Evolutionary conservation across 2,113 vertebrate genomes (phyloP).

Genomic region (Corvus cornix): DNA sequence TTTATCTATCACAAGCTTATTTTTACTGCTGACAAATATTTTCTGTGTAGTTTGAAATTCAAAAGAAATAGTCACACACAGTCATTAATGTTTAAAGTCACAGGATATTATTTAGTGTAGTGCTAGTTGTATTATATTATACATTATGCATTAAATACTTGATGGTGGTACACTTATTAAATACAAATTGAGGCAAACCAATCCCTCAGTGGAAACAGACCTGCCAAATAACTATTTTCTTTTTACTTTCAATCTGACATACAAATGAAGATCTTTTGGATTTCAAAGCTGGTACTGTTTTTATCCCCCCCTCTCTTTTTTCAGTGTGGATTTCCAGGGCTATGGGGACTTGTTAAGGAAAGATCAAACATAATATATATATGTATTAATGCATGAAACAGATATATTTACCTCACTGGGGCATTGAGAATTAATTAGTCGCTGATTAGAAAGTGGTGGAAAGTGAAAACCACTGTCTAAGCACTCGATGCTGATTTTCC

Average conservation of each 20-base stretch:
- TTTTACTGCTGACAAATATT: conserved; percentile 63
- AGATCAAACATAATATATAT: conserved; percentile 69
- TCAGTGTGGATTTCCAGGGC: conserved; percentile 50
- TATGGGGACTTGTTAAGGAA: conserved; percentile 67
- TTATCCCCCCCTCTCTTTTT: not conserved
- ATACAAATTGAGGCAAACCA: conserved; percentile 61
- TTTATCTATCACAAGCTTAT: conserved; percentile 44
- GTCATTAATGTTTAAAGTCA: conserved; percentile 66
- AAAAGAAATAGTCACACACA: conserved; percentile 46
- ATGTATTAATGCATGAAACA: conserved; percentile 69
- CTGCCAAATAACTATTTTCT: conserved; percentile 59
- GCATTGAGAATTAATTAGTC: conserved; percentile 67
- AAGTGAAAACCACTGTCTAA: conserved; percentile 18
- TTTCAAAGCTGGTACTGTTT: conserved; percentile 54
- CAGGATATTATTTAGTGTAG: conserved; percentile 58
- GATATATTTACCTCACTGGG: conserved; percentile 67
- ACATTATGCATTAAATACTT: conserved; percentile 63
- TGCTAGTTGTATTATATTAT: conserved; percentile 49
- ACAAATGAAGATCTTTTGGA: conserved; percentile 51
- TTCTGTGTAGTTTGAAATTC: conserved; percentile 40
- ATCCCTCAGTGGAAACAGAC: conserved; percentile 19
- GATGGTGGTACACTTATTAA: conserved; percentile 40
- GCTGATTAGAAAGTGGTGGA: conserved; percentile 33
- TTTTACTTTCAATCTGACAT: conserved; percentile 38
- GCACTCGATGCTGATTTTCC: not conserved